A percentile compares a stretch with the other conserved stretches of the same genome.
phyloP scores from a whole-genome alignment of 1,140 invertebrate genomes.

The Acromyrmex heyeri region DNA sequence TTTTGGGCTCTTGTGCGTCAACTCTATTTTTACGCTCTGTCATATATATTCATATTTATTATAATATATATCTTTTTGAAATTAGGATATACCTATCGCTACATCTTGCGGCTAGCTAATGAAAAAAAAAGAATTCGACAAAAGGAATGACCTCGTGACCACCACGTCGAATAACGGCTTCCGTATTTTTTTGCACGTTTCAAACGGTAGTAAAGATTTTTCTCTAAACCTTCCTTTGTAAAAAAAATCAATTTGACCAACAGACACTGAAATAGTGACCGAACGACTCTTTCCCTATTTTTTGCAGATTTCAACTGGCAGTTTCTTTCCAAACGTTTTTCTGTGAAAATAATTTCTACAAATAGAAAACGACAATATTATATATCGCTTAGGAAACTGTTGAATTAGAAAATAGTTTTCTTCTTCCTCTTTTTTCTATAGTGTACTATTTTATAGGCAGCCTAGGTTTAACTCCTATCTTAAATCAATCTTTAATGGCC shows the following conservation, averaged over 20 bases:
- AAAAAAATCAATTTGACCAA: not conserved
- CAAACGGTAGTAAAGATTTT: slow-evolving; percentile 20
- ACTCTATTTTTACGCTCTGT: slow-evolving; percentile 48
- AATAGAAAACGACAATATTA: not conserved
- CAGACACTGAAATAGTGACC: not conserved
- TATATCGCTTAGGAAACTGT: not conserved
- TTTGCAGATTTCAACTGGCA: not conserved
- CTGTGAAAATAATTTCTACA: not conserved
- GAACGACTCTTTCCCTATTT: slow-evolving; percentile 62
- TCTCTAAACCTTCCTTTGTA: slow-evolving; percentile 1
- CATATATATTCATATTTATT: not conserved
- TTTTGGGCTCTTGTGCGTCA: slow-evolving; percentile 32
- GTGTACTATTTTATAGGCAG: not conserved
- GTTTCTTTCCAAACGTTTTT: not conserved
- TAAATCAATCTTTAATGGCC: slow-evolving; percentile 31
- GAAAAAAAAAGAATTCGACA: slow-evolving; percentile 69
- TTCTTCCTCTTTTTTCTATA: not conserved
- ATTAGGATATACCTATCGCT: slow-evolving; percentile 34
- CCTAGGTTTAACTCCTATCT: slow-evolving; percentile 1
- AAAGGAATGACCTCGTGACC: slow-evolving; percentile 74
- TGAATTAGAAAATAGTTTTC: not conserved
- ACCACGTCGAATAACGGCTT: slow-evolving; percentile 69
- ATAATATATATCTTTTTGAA: not conserved
- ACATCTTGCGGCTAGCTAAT: slow-evolving; percentile 39
- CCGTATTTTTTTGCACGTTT: slow-evolving; percentile 68